Base-by-base conservation (phyloP, 2,888 invertebrate species). In the Scaptomyza tumidula region DNA sequence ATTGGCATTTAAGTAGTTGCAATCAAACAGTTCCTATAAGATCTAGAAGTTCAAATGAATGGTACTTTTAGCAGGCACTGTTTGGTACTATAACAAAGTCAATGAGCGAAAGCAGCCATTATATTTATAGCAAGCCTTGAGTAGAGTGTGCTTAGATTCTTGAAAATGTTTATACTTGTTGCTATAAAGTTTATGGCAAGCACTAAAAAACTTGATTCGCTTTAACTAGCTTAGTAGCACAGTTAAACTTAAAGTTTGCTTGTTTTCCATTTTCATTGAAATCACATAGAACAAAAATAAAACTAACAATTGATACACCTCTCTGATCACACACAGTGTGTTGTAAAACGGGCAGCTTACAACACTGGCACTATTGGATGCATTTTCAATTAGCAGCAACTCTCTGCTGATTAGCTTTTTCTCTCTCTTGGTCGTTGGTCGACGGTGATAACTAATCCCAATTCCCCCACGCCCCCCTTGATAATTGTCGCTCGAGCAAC, bases 371-470 rank as follows among this genome's bases (percentile, higher is more conserved):
- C 10, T 41, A 16, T 14, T 58, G 58, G 27, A 24, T 62, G 46
- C 75, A 62, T 80, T 80, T 80, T 83, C 83, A 83, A 80, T 80
- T 80, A 80, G 66, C 64, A 67, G 70, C 79, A 70, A 82, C 67
- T 60, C 61, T 70, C 64, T 62, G 64, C 55, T 55, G 76, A 81
- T 76, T 60, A 75, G 72, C 60, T 56, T 60, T 56, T 57, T 45
- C 53, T 35, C 49, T 44, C 52, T 24, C 49, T 35, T 16, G 16
- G n/a, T n/a, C 48, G 10, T 39, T 59, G 41, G 10, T 35, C 39
- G 10, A 6, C 57, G 45, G 43, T 29, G 59, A 63, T 77, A 73
- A 73, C 70, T 78, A 72, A 75, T 68, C 71, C 60, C 11, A 64
- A 68, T 68, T 63, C 63, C 72, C 60, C 54, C n/a, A 6, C 33